phyloP scores from a whole-genome alignment of 2,797 vertebrate species.

The Micrastur ruficollis region DNA sequence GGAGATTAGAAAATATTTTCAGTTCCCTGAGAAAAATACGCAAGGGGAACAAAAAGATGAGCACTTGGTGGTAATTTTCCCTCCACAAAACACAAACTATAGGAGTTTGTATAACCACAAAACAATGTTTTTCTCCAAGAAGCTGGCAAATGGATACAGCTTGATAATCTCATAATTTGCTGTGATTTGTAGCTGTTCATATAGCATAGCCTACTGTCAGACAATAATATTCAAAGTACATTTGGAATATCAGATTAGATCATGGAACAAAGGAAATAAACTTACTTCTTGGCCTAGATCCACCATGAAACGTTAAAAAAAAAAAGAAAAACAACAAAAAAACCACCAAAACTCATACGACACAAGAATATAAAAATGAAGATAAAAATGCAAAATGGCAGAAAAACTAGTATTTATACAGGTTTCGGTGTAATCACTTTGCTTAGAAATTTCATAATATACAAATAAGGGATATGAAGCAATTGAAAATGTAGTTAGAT shows the following conservation, averaged over 20 bases:
- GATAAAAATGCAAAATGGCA: background rate
- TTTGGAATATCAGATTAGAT: background rate
- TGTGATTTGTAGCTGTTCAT: background rate
- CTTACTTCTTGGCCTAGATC: background rate
- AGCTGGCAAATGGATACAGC: background rate
- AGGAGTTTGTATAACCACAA: background rate
- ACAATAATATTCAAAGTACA: background rate
- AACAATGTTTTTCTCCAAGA: background rate
- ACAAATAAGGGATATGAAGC: background rate
- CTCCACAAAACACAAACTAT: background rate
- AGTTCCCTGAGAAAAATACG: background rate
- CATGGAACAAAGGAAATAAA: fast-evolving
- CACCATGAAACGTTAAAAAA: background rate
- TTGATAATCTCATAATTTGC: background rate
- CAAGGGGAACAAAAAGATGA: background rate
- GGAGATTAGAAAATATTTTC: background rate
- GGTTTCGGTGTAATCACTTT: background rate
- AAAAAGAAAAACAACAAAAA: background rate
- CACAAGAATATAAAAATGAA: background rate
- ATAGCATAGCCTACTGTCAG: background rate
- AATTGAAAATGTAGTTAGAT: background rate
- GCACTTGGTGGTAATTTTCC: background rate
- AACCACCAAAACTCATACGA: background rate
- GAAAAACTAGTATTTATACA: background rate
- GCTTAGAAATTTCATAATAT: background rate